Percentiles rank a stretch among this genome's conserved stretches.
These are phyloP conservation scores for Biston stratarius DNA, from an alignment of 2,888 invertebrate species.

Conservation along the genomic window DNA sequence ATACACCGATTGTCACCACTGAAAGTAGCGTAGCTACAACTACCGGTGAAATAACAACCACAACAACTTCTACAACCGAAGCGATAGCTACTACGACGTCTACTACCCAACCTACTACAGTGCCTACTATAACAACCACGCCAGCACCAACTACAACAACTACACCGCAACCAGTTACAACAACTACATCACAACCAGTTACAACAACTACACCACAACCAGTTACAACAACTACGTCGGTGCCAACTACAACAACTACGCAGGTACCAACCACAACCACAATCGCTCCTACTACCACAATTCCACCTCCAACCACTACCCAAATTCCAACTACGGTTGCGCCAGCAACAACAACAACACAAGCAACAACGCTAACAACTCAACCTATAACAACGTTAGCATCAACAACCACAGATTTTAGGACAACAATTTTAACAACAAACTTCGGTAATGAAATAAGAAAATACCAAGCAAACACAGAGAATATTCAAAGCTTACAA, in stretches of 20 bases:
- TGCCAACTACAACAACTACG: slow-evolving; percentile 46
- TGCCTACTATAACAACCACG: slow-evolving; percentile 45
- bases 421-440: slow-evolving; percentile 53
- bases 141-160: slow-evolving; percentile 53
- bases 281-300: slow-evolving; percentile 36
- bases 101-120: slow-evolving; percentile 45
- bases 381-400: slow-evolving; percentile 47
- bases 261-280: slow-evolving; percentile 46
- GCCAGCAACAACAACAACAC: slow-evolving; percentile 40
- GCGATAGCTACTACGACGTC: slow-evolving; percentile 48
- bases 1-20: slow-evolving; percentile 46
- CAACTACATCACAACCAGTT: slow-evolving; percentile 37
- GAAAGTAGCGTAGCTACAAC: slow-evolving; percentile 20
- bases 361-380: slow-evolving; percentile 39
- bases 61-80: slow-evolving; percentile 41
- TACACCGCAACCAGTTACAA: slow-evolving; percentile 50
- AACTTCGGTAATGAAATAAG: slow-evolving; percentile 64
- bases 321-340: slow-evolving; percentile 44
- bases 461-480: slow-evolving; percentile 57
- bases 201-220: slow-evolving; percentile 42
- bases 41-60: slow-evolving; percentile 29
- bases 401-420: slow-evolving; percentile 36
- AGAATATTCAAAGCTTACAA: slow-evolving; percentile 66
- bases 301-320: slow-evolving; percentile 39
- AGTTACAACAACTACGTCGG: slow-evolving; percentile 46